Evolutionary conservation across 2,797 vertebrate species (phyloP).

Genomic region (Falco naumanni): DNA sequence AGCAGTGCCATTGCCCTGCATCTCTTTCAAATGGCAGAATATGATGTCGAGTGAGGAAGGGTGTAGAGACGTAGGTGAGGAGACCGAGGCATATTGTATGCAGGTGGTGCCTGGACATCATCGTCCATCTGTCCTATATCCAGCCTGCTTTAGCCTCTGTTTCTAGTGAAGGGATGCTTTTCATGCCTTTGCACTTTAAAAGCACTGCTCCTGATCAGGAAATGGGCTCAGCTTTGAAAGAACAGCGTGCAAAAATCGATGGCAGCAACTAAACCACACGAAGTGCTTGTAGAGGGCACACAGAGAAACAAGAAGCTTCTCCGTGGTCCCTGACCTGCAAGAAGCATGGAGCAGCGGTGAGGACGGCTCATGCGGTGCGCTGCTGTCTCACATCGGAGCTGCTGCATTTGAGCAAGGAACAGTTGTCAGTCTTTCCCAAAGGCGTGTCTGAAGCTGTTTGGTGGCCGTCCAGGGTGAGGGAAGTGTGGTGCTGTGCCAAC

Average conservation of each 20-base stretch:
- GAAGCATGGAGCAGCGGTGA: background rate
- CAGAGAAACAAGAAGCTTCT: background rate
- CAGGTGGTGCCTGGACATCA: background rate
- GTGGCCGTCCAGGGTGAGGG: background rate
- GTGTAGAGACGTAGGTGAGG: background rate
- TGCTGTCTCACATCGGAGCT: fast-evolving
- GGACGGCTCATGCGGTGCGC: fast-evolving
- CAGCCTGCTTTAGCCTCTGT: background rate
- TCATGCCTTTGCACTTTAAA: background rate
- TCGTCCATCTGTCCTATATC: background rate
- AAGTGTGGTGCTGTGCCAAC: background rate
- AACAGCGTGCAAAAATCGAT: fast-evolving
- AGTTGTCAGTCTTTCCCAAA: background rate
- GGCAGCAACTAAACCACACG: fast-evolving
- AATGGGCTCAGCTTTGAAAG: background rate
- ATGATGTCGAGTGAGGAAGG: fast-evolving
- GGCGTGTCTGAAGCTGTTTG: background rate
- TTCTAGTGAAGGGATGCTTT: background rate
- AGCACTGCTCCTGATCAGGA: background rate
- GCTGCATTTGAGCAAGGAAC: background rate
- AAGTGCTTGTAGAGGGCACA: background rate
- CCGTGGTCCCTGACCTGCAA: fast-evolving
- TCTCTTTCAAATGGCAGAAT: background rate
- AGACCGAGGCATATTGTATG: background rate
- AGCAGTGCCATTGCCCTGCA: background rate